A percentile compares a stretch with the other conserved stretches of the same genome.
These are phyloP conservation scores for Nemurella pictetii DNA, from an alignment of 2,888 invertebrate genomes.

Conservation along the genomic window DNA sequence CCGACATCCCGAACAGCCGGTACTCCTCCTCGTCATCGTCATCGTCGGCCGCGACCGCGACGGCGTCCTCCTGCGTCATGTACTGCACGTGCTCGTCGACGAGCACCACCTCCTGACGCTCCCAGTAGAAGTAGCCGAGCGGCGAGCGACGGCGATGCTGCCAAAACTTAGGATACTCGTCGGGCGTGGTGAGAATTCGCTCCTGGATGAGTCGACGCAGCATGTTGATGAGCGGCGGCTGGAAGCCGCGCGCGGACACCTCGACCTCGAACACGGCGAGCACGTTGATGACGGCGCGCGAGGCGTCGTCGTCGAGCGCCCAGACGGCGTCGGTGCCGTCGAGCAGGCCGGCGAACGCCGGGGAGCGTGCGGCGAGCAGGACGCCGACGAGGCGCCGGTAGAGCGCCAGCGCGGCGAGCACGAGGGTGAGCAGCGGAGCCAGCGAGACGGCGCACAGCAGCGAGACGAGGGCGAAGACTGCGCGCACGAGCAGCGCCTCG, in stretches of 20 bases:
- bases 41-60: slow-evolving; percentile 39
- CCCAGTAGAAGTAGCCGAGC: slow-evolving; percentile 59
- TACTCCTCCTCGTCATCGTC: slow-evolving; percentile 45
- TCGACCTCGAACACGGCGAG: slow-evolving; percentile 54
- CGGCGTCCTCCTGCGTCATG: slow-evolving; percentile 48
- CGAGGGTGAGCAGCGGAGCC: slow-evolving; percentile 22
- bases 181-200: slow-evolving; percentile 42
- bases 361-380: not conserved
- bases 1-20: slow-evolving; percentile 44
- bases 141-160: slow-evolving; percentile 52
- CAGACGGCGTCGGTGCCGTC: slow-evolving; percentile 60
- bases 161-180: slow-evolving; percentile 52
- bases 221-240: slow-evolving; percentile 43
- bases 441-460: slow-evolving; percentile 22
- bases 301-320: slow-evolving; percentile 56
- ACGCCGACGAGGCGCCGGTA: slow-evolving; percentile 30
- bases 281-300: slow-evolving; percentile 57
- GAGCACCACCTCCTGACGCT: slow-evolving; percentile 50
- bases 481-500: slow-evolving; percentile 25
- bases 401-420: not conserved
- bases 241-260: slow-evolving; percentile 34
- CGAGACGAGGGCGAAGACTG: slow-evolving; percentile 29
- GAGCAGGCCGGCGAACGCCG: slow-evolving; percentile 54
- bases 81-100: slow-evolving; percentile 55
- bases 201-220: slow-evolving; percentile 40